These are phyloP conservation scores for Polydrusus pterygomalis DNA, from an alignment of 2,888 invertebrate species.

Conservation along the genomic window DNA sequence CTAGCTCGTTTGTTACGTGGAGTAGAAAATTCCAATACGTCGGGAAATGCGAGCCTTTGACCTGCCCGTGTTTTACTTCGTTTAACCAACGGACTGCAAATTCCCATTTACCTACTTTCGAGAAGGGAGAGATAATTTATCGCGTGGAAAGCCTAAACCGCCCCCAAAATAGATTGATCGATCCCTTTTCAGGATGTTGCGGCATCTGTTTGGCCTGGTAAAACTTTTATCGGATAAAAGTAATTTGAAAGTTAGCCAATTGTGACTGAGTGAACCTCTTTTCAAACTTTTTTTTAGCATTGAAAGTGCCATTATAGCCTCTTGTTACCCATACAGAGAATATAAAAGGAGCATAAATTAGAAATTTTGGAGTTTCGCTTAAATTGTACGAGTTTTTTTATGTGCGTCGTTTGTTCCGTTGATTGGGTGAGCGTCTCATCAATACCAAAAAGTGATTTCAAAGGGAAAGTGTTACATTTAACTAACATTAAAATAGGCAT, in stretches of 20 bases:
- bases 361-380: too few species aligned
- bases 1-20: conserved; percentile 38
- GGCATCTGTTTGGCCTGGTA: conserved; percentile 46
- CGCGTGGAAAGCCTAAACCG: conserved; percentile 49
- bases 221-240: conserved; percentile 47
- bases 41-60: conserved; percentile 22
- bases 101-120: conserved; percentile 46
- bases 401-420: too few species aligned
- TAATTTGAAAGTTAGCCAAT: conserved; percentile 44
- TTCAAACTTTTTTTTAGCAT: conserved; percentile 5
- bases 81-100: conserved; percentile 49
- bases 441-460: too few species aligned
- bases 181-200: conserved; percentile 37
- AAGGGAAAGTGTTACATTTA: too few species aligned
- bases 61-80: conserved; percentile 43
- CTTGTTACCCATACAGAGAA: too few species aligned
- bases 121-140: conserved; percentile 46
- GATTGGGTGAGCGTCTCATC: too few species aligned
- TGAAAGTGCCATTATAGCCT: not conserved
- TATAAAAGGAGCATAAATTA: too few species aligned
- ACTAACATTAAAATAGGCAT: too few species aligned
- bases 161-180: conserved; percentile 49
- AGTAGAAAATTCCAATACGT: conserved; percentile 50
- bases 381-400: too few species aligned
- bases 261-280: conserved; percentile 24